Percentiles rank a stretch among this genome's conserved stretches.
phyloP scores from a whole-genome alignment of 2,888 invertebrate genomes.

The Antitype chi region DNA sequence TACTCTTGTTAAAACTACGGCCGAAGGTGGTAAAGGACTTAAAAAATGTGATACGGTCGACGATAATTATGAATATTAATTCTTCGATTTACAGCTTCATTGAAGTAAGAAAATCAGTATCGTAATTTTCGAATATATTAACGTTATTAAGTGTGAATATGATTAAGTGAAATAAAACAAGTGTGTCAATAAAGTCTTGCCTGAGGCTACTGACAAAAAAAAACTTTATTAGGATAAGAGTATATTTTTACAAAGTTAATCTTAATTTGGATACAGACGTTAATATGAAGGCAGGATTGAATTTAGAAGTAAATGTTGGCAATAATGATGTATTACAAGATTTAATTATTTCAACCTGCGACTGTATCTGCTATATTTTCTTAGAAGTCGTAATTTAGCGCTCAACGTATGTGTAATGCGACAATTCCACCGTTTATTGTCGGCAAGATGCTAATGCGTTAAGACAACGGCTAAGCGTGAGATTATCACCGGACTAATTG shows the following conservation, averaged over 20 bases:
- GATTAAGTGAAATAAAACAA: conserved; percentile 25
- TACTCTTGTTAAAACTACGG: conserved; percentile 31
- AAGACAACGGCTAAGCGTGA: conserved; percentile 62
- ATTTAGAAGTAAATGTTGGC: not conserved
- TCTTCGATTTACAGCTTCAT: conserved; percentile 18
- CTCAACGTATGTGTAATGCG: conserved; percentile 46
- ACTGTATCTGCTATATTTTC: conserved; percentile 35
- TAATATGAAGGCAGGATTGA: no score
- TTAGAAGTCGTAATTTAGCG: conserved; percentile 47
- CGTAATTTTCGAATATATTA: conserved; percentile 12
- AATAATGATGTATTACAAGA: conserved; percentile 29
- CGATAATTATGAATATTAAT: conserved; percentile 22
- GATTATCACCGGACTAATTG: conserved; percentile 68
- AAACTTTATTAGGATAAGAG: not conserved
- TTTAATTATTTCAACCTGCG: conserved; percentile 25
- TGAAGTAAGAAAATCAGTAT: conserved; percentile 30
- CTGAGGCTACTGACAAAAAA: not conserved
- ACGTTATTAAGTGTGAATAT: conserved; percentile 21
- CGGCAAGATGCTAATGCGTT: conserved; percentile 58
- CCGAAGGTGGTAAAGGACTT: not conserved
- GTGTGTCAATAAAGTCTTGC: conserved; percentile 3
- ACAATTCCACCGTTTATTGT: conserved; percentile 64
- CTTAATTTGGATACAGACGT: not conserved
- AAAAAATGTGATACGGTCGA: not conserved
- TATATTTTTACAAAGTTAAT: not conserved